A percentile compares a stretch with the other conserved stretches of the same genome.
These are phyloP conservation scores for Saturnia pavonia DNA, from an alignment of 2,888 invertebrate species.

Conservation along the genomic window DNA sequence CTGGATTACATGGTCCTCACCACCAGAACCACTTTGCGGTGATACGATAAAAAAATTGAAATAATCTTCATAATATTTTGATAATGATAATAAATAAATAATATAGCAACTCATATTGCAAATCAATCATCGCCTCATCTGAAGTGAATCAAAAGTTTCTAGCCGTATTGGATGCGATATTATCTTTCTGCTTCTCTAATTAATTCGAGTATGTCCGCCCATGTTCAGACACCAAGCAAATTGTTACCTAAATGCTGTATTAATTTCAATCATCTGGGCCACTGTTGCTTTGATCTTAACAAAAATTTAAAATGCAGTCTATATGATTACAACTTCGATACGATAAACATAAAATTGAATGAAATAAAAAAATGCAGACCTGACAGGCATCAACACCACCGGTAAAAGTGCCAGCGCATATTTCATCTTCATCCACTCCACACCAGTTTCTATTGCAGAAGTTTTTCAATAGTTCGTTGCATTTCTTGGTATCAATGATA, in stretches of 20 bases:
- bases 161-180: too few species aligned
- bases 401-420: constrained; percentile 41
- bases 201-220: too few species aligned
- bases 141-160: neutral
- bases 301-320: neutral
- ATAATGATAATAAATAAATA: too few species aligned
- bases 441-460: constrained; percentile 36
- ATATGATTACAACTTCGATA: too few species aligned
- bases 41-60: too few species aligned
- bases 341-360: neutral
- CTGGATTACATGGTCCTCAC: too few species aligned
- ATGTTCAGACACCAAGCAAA: neutral
- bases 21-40: too few species aligned
- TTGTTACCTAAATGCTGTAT: neutral
- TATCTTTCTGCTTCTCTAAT: too few species aligned
- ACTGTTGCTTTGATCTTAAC: neutral
- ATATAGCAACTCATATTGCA: too few species aligned
- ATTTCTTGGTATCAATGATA: constrained; percentile 29
- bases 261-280: neutral
- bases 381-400: constrained; percentile 44
- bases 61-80: too few species aligned
- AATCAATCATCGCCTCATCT: too few species aligned
- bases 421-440: constrained; percentile 34
- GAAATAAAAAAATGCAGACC: constrained; percentile 26
- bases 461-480: constrained; percentile 27